Conservation (phyloP, 2,113 vertebrate species). For the Larimichthys crocea region DNA sequence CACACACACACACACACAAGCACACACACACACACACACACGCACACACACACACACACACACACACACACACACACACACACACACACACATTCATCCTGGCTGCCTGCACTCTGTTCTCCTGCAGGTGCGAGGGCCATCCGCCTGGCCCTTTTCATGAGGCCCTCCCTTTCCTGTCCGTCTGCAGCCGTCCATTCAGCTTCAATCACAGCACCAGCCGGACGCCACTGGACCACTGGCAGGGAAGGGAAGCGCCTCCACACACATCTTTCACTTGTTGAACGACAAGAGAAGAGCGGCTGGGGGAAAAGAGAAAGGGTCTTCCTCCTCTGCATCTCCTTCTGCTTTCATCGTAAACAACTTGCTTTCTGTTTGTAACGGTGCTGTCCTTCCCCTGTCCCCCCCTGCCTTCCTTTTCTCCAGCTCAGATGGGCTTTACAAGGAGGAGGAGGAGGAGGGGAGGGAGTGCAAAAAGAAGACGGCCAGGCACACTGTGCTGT, state of each 20-base stretch:
- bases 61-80: conserved; percentile 46
- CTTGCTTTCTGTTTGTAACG: conserved; percentile 87
- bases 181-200: conserved; percentile 90
- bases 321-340: conserved; percentile 79
- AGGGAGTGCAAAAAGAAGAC: conserved; percentile 46
- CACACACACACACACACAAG: conserved; percentile 43
- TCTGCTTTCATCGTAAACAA: conserved; percentile 86
- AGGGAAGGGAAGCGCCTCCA: conserved; percentile 90
- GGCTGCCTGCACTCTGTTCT: conserved; percentile 82
- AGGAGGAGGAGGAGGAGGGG: conserved; percentile 11
- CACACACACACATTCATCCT: conserved; percentile 79
- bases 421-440: conserved; percentile 63
- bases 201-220: conserved; percentile 87
- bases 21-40: conserved; percentile 41
- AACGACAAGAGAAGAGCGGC: conserved; percentile 62
- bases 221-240: conserved; percentile 87
- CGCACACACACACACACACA: conserved; percentile 61
- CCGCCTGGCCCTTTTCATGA: conserved; percentile 88
- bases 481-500: conserved; percentile 41
- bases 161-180: conserved; percentile 91
- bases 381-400: conserved; percentile 63
- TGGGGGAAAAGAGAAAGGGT: conserved; percentile 67
- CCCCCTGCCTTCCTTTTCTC: conserved; percentile 66
- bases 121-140: conserved; percentile 88
- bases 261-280: conserved; percentile 83